Percentiles rank a stretch among this genome's conserved stretches.
Evolutionary conservation across 1,140 invertebrate species (phyloP).

Genomic region (Meloidogyne chitwoodi): DNA sequence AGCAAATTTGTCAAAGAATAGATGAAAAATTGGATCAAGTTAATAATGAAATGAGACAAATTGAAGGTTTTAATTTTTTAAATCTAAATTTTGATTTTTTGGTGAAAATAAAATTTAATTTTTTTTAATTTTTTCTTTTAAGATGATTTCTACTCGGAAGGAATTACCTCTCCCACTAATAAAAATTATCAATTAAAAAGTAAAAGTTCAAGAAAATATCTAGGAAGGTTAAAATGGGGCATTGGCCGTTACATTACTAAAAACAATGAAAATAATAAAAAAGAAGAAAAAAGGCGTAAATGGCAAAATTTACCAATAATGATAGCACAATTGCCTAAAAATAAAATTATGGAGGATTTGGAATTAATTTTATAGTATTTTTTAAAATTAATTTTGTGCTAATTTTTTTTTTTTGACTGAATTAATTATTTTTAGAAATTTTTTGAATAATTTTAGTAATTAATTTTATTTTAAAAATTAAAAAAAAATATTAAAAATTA

Average conservation of each 20-base stretch:
- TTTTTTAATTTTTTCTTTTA: not conserved
- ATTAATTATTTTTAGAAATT: not conserved
- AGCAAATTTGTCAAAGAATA: not conserved
- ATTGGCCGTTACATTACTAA: not conserved
- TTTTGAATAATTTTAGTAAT: too few species aligned
- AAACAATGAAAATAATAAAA: not conserved
- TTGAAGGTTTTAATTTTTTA: not conserved
- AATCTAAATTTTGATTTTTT: too few species aligned
- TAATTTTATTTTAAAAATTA: too few species aligned
- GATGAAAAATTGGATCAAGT: not conserved
- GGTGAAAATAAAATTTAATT: too few species aligned
- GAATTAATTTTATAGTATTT: not conserved
- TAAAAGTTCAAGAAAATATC: not conserved
- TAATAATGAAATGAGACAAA: not conserved
- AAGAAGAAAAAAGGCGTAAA: not conserved
- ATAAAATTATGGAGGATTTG: not conserved
- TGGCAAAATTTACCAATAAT: not conserved
- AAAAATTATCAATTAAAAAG: not conserved
- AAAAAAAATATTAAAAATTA: too few species aligned
- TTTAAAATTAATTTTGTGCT: not conserved
- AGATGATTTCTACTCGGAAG: not conserved
- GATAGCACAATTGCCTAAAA: not conserved
- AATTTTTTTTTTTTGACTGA: not conserved
- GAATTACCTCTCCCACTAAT: too few species aligned
- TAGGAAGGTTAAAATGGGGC: not conserved